Evolutionary conservation across 2,113 vertebrate genomes (phyloP).

Genomic region (Anolis sagrei): DNA sequence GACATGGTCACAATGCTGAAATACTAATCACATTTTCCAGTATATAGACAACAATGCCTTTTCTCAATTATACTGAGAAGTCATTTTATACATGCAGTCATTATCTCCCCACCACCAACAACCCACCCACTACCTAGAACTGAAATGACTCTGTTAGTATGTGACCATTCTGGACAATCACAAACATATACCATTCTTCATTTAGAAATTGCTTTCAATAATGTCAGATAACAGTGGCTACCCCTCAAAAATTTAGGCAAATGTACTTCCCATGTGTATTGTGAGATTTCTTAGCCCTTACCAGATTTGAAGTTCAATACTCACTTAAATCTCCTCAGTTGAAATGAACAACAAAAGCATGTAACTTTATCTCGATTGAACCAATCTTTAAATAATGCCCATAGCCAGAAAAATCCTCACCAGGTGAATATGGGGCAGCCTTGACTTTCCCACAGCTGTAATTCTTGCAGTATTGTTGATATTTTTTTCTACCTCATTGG

Average conservation of each 20-base stretch:
- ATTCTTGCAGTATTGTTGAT: neutral
- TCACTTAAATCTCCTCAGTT: neutral
- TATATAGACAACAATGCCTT: constrained; percentile 20
- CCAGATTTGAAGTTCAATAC: neutral
- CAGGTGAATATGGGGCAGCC: neutral
- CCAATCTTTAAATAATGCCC: neutral
- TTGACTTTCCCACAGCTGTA: neutral
- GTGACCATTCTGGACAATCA: constrained; percentile 32
- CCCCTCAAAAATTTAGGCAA: neutral
- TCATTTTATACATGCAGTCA: neutral
- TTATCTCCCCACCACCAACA: neutral
- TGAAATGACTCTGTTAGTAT: neutral
- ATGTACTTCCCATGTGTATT: neutral
- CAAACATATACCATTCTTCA: neutral
- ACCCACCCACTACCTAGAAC: neutral
- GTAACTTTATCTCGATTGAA: neutral
- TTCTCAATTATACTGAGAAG: neutral
- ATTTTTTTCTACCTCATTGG: neutral
- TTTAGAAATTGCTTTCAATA: constrained; percentile 11
- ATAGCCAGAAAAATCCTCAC: too few relatives aligned
- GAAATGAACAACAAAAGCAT: neutral
- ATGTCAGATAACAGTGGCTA: neutral
- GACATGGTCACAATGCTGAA: constrained; percentile 58
- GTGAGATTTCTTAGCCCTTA: neutral
- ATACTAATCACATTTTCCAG: constrained; percentile 54